These are phyloP conservation scores for Chloroclystis v-ata DNA, from an alignment of 2,888 invertebrate species.

Conservation along the genomic window DNA sequence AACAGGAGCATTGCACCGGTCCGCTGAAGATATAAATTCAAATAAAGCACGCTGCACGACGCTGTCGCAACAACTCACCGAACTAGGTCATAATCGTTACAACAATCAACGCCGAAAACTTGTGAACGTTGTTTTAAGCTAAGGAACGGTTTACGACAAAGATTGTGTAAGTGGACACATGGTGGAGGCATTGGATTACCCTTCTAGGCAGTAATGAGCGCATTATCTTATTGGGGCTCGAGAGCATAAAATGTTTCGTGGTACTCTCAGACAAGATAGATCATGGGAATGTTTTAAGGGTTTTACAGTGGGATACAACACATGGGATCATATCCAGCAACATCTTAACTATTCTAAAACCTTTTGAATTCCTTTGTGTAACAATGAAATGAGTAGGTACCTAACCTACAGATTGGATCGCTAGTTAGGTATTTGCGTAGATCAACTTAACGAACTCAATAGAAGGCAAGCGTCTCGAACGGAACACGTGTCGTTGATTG, in stretches of 20 bases:
- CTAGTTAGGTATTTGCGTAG: slow-evolving; percentile 34
- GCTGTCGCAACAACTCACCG: slow-evolving; percentile 41
- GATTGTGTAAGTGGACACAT: slow-evolving; percentile 52
- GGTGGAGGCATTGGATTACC: slow-evolving; percentile 59
- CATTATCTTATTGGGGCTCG: slow-evolving; percentile 65
- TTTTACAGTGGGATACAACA: not conserved
- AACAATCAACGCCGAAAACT: slow-evolving; percentile 61
- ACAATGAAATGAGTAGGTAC: too few relatives aligned
- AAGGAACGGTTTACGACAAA: slow-evolving; percentile 36
- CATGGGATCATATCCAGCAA: not conserved
- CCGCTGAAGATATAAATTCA: slow-evolving; percentile 41
- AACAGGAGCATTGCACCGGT: slow-evolving; percentile 16
- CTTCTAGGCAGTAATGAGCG: slow-evolving; percentile 52
- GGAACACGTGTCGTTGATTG: slow-evolving; percentile 77
- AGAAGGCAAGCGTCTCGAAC: slow-evolving; percentile 62
- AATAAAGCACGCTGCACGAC: slow-evolving; percentile 48
- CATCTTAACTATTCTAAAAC: too few relatives aligned
- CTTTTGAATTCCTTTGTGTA: too few relatives aligned
- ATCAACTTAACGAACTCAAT: slow-evolving; percentile 59
- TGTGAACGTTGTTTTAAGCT: slow-evolving; percentile 31
- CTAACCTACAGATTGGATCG: slow-evolving; percentile 18
- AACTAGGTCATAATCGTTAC: slow-evolving; percentile 66
- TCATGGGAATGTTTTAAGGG: slow-evolving; percentile 29
- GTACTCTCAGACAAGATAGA: slow-evolving; percentile 31
- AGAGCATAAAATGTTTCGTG: slow-evolving; percentile 61